Evolutionary conservation across 2,797 vertebrate genomes (phyloP).

Genomic region (Merluccius polli): DNA sequence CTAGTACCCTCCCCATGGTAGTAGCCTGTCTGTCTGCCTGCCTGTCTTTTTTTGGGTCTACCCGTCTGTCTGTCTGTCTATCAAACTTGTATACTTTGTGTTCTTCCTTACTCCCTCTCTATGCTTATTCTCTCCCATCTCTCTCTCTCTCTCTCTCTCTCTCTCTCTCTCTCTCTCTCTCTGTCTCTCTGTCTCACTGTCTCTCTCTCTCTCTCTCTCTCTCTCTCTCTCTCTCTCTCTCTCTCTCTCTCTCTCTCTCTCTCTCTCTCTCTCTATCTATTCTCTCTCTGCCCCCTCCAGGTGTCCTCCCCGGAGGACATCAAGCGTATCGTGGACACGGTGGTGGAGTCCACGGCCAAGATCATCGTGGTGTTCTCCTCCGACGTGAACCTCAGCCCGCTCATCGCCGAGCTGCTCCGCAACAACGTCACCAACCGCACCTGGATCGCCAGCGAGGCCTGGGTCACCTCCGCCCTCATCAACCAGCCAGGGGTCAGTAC

Average conservation of each 20-base stretch:
- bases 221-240: not conserved
- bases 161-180: not conserved
- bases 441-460: conserved; percentile 84
- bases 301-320: conserved; percentile 69
- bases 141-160: not conserved
- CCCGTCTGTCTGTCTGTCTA: not conserved
- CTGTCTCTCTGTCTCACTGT: not conserved
- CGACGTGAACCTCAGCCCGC: conserved; percentile 82
- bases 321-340: conserved; percentile 62
- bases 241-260: not conserved
- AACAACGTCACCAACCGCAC: conserved; percentile 80
- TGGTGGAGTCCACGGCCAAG: conserved; percentile 75
- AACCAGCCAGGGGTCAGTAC: conserved; percentile 68
- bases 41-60: not conserved
- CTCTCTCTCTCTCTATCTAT: not conserved
- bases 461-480: conserved; percentile 82
- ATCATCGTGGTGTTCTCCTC: conserved; percentile 84
- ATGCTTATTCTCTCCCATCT: not conserved
- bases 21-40: not conserved
- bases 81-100: not conserved
- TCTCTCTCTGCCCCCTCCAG: conserved; percentile 25
- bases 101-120: not conserved
- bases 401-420: conserved; percentile 69
- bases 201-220: not conserved
- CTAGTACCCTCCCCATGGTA: not conserved